phyloP scores from a whole-genome alignment of 2,113 vertebrate species.

The Narcine bancroftii region DNA sequence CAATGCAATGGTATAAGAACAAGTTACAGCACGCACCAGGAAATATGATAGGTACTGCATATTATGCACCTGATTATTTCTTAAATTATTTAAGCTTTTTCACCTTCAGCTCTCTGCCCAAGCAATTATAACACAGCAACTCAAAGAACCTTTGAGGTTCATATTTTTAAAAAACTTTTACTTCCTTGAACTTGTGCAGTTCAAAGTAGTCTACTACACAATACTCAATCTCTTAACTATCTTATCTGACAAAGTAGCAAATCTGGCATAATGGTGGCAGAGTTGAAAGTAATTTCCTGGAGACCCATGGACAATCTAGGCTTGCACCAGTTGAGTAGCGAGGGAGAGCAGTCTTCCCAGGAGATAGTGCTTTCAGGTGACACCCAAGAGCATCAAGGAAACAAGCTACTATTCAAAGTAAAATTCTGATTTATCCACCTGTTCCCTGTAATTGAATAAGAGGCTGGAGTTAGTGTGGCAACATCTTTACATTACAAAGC shows the following conservation, averaged over 20 bases:
- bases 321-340: not conserved
- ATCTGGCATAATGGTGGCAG: not conserved
- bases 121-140: not conserved
- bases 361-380: not conserved
- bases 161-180: not conserved
- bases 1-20: not conserved
- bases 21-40: not conserved
- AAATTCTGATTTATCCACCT: not conserved
- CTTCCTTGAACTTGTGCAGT: not conserved
- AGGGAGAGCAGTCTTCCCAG: not conserved
- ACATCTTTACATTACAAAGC: not conserved
- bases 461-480: not conserved
- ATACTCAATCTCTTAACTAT: not conserved
- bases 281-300: not conserved
- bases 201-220: not conserved
- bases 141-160: not conserved
- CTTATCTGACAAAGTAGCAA: not conserved
- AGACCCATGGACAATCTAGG: not conserved
- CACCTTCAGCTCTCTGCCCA: not conserved
- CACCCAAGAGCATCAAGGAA: too few species aligned
- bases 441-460: not conserved
- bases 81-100: not conserved
- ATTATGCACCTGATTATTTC: not conserved
- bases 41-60: not conserved
- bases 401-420: too few species aligned